Percentiles rank a stretch among this genome's conserved stretches.
These are phyloP conservation scores for Vulpes vulpes DNA, from an alignment of 2,113 vertebrate species.

Conservation along the genomic window DNA sequence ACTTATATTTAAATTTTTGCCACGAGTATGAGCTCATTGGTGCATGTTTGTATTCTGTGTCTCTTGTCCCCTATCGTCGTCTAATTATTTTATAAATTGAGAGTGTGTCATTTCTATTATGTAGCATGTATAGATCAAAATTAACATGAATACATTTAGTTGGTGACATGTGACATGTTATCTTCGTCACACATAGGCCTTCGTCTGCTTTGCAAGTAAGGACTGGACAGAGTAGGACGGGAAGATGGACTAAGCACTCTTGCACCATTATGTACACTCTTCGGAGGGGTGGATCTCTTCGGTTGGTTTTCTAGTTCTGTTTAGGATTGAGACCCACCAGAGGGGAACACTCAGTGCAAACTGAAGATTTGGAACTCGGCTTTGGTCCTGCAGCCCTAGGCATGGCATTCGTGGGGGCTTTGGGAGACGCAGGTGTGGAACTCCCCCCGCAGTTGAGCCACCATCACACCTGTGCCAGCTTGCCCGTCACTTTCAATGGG, in stretches of 20 bases:
- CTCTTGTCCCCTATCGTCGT: background rate
- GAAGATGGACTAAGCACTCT: background rate
- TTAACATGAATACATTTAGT: background rate
- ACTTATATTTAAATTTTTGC: conserved; percentile 1
- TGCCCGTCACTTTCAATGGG: background rate
- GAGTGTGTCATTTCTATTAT: background rate
- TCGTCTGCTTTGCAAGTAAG: background rate
- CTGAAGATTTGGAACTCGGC: background rate
- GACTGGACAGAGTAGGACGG: background rate
- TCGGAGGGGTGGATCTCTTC: background rate
- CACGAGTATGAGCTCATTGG: background rate
- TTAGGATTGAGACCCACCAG: background rate
- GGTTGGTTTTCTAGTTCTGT: background rate
- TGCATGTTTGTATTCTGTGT: background rate
- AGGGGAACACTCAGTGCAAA: background rate
- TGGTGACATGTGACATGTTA: background rate
- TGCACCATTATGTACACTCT: background rate
- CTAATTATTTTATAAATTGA: conserved; percentile 5
- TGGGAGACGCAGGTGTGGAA: background rate
- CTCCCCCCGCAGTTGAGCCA: background rate
- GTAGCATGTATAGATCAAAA: background rate
- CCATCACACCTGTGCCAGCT: background rate
- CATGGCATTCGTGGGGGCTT: too few relatives aligned
- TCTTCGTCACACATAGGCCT: background rate
- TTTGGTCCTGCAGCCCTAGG: background rate